Evolutionary conservation across 2,888 invertebrate genomes (phyloP).

Genomic region (Drosophila greeni): DNA sequence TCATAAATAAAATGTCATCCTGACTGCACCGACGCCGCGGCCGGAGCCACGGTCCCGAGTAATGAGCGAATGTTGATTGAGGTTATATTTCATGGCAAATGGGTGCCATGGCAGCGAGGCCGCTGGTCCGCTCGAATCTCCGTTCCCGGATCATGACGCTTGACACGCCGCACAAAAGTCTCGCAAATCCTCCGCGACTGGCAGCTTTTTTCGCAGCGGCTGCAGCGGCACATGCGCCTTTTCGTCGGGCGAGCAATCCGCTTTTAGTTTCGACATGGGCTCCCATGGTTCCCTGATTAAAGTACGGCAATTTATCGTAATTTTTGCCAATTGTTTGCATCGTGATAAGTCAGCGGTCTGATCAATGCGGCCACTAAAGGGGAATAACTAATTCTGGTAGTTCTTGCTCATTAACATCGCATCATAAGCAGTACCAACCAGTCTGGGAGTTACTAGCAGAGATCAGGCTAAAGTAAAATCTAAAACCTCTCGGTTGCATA

Average conservation of each 20-base stretch:
- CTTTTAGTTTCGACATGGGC: slow-evolving; percentile 11
- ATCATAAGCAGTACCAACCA: not conserved
- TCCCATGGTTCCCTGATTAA: slow-evolving; percentile 57
- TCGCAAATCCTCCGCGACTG: slow-evolving; percentile 45
- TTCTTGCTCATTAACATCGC: slow-evolving; percentile 8
- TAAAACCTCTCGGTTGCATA: not conserved
- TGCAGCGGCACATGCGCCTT: slow-evolving; percentile 50
- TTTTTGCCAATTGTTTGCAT: slow-evolving; percentile 70
- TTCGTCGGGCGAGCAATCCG: slow-evolving; percentile 17
- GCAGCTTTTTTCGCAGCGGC: slow-evolving; percentile 29
- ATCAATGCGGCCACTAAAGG: slow-evolving; percentile 34
- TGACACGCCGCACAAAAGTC: slow-evolving; percentile 56
- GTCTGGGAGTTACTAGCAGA: too few relatives aligned
- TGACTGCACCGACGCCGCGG: slow-evolving; percentile 50
- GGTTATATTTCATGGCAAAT: slow-evolving; percentile 76
- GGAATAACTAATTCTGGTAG: slow-evolving; percentile 16
- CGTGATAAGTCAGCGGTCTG: slow-evolving; percentile 44
- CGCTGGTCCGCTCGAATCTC: slow-evolving; percentile 30
- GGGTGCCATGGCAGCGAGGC: slow-evolving; percentile 60
- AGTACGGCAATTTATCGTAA: slow-evolving; percentile 65
- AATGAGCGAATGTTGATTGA: slow-evolving; percentile 78
- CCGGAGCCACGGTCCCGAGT: slow-evolving; percentile 38
- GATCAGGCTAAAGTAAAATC: not conserved
- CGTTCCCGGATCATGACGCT: slow-evolving; percentile 58
- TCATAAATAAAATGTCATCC: slow-evolving; percentile 78